A percentile compares a stretch with the other conserved stretches of the same genome.
phyloP scores from a whole-genome alignment of 1,140 invertebrate species.

The Musca domestica region DNA sequence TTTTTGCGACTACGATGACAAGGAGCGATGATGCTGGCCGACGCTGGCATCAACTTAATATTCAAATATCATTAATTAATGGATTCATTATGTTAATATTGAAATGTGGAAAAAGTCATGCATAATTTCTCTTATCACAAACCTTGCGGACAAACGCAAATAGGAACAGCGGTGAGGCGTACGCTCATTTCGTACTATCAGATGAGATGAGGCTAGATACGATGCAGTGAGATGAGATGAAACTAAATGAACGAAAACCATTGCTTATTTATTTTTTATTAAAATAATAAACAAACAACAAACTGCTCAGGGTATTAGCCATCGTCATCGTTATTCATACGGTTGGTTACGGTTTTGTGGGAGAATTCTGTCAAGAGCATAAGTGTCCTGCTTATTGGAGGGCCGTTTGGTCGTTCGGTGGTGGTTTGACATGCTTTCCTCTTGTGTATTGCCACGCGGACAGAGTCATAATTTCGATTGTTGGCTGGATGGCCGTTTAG shows the following conservation, averaged over 20 bases:
- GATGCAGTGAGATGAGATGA: constrained; percentile 12
- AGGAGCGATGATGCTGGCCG: not conserved
- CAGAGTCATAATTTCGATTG: not conserved
- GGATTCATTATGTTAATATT: constrained; percentile 19
- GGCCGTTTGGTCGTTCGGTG: too few species aligned
- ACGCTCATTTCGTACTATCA: too few species aligned
- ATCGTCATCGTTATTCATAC: too few species aligned
- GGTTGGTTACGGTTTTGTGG: too few species aligned
- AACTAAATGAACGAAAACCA: not conserved
- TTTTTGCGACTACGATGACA: not conserved
- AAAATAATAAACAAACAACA: constrained; percentile 15
- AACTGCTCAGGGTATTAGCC: too few species aligned
- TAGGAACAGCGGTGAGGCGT: not conserved
- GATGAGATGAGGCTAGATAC: not conserved
- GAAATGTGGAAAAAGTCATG: constrained; percentile 1
- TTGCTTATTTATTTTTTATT: constrained; percentile 16
- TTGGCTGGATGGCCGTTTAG: not conserved
- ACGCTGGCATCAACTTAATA: not conserved
- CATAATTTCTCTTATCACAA: constrained; percentile 14
- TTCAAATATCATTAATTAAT: constrained; percentile 22
- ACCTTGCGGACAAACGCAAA: not conserved
- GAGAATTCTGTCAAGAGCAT: too few species aligned
- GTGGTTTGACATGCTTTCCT: too few species aligned
- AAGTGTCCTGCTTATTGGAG: too few species aligned
- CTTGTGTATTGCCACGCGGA: not conserved